Percentiles rank a stretch among this genome's conserved stretches.
Evolutionary conservation across 53 echinoderm and acorn worm genomes (phyloP).

Genomic region (Antedon mediterranea): DNA sequence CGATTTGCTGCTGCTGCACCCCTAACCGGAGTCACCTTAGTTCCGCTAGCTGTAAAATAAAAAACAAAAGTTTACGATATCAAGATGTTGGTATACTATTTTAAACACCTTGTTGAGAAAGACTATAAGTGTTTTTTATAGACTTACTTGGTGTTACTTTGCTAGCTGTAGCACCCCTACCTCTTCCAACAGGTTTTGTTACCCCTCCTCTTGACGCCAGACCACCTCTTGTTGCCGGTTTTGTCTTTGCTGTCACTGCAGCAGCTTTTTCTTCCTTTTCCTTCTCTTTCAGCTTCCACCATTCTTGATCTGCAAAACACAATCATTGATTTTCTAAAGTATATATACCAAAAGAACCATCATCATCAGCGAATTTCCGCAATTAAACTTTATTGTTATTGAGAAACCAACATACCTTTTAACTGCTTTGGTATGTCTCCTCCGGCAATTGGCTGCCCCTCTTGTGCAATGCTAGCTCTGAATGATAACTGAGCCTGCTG

Average conservation of each 20-base stretch:
- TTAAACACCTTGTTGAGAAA: too few species aligned
- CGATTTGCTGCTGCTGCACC: constrained; percentile 30
- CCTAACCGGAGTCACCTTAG: constrained; percentile 15
- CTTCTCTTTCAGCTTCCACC: constrained; percentile 74
- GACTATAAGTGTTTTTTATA: too few species aligned
- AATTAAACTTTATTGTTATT: too few species aligned
- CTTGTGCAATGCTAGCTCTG: constrained; percentile 69
- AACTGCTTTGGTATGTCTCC: constrained; percentile 55
- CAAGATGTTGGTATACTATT: too few species aligned
- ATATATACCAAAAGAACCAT: too few species aligned
- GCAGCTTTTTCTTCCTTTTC: constrained; percentile 31
- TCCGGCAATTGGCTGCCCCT: constrained; percentile 72
- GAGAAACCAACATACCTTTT: constrained; percentile 21
- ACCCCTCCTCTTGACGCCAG: constrained; percentile 28
- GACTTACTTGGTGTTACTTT: background rate
- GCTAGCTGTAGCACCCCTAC: background rate
- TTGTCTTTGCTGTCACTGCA: constrained; percentile 26
- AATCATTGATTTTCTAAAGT: constrained; percentile 37
- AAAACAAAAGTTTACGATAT: too few species aligned
- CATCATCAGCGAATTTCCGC: too few species aligned
- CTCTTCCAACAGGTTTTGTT: background rate
- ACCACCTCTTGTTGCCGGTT: constrained; percentile 14
- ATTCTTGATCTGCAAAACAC: constrained; percentile 63
- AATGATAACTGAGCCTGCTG: constrained; percentile 62
- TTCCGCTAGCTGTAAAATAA: too few species aligned